Conservation (phyloP, 2,888 invertebrate genomes). For the Euphydryas editha region DNA sequence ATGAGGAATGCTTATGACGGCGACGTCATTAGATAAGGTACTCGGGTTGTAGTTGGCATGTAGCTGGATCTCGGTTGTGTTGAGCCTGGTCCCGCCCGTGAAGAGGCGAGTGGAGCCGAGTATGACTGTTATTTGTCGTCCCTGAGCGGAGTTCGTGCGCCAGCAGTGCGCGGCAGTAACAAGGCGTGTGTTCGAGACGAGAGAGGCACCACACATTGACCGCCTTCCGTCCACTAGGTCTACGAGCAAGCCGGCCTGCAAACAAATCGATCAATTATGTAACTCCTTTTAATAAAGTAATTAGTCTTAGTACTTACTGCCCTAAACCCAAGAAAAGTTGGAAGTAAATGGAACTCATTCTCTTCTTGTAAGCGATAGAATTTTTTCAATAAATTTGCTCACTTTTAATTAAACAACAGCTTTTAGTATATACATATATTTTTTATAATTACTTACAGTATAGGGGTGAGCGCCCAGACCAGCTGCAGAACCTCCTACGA, state of each 20-base stretch:
- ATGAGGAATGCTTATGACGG: constrained; percentile 32
- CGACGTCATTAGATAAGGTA: constrained; percentile 41
- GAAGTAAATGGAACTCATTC: too few species aligned
- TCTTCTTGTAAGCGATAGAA: too few species aligned
- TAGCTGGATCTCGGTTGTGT: constrained; percentile 32
- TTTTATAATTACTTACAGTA: constrained; percentile 33
- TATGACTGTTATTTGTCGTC: constrained; percentile 34
- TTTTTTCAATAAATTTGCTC: too few species aligned
- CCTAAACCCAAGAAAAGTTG: too few species aligned
- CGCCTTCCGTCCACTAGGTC: background rate
- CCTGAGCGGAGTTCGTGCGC: constrained; percentile 29
- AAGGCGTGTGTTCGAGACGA: constrained; percentile 35
- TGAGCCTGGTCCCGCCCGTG: constrained; percentile 39
- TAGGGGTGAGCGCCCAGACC: constrained; percentile 45
- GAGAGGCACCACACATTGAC: constrained; percentile 38
- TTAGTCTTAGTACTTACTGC: too few species aligned
- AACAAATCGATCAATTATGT: too few species aligned
- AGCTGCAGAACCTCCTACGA: constrained; percentile 49
- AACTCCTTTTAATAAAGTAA: too few species aligned
- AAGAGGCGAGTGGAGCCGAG: constrained; percentile 36
- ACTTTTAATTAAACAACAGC: background rate
- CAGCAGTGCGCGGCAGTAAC: constrained; percentile 44
- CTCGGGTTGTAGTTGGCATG: constrained; percentile 21
- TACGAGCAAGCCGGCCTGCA: constrained; percentile 35
- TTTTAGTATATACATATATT: background rate